These are phyloP conservation scores for Diarsia mendica DNA, from an alignment of 2,888 invertebrate genomes.

Conservation along the genomic window DNA sequence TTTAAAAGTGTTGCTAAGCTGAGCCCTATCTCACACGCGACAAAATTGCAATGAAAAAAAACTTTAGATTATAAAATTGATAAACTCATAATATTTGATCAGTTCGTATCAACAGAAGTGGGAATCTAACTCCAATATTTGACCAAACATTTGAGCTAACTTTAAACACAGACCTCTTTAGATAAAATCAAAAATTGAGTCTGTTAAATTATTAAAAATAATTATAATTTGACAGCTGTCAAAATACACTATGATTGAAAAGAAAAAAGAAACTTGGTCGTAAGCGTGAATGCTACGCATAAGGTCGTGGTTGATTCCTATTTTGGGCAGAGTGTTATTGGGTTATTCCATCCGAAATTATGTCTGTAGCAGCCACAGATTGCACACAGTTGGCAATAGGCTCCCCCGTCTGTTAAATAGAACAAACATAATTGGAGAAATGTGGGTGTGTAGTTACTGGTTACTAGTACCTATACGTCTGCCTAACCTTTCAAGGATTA, in stretches of 20 bases:
- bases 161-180: background rate
- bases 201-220: no score
- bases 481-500: no score
- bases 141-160: background rate
- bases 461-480: no score
- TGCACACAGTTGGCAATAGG: background rate
- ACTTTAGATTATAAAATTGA: slow-evolving; percentile 20
- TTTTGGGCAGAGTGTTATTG: background rate
- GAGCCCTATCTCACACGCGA: slow-evolving; percentile 21
- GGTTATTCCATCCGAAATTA: background rate
- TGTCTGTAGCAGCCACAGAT: background rate
- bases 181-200: background rate
- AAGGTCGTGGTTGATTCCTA: background rate
- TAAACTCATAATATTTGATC: background rate
- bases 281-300: background rate
- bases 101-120: slow-evolving; percentile 4
- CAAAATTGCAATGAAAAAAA: slow-evolving; percentile 22
- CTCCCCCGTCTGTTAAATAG: background rate
- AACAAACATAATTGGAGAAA: background rate
- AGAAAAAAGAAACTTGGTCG: no score
- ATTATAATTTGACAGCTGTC: no score
- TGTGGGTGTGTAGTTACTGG: background rate
- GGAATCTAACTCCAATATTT: background rate
- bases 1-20: slow-evolving; percentile 21
- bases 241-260: no score